These are phyloP conservation scores for Argyra leucocephala DNA, from an alignment of 2,888 invertebrate genomes.

Conservation along the genomic window DNA sequence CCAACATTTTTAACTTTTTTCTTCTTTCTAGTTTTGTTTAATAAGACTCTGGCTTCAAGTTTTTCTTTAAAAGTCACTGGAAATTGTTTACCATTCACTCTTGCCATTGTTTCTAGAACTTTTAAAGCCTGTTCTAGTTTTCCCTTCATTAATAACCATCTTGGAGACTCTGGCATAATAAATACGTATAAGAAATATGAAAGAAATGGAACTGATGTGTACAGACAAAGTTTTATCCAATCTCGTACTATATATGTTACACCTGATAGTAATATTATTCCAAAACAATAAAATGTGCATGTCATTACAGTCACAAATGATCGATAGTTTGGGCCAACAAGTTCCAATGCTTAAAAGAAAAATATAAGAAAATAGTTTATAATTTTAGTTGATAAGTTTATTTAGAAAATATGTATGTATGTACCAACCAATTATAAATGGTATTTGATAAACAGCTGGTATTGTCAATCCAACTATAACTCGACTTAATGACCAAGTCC, in stretches of 20 bases:
- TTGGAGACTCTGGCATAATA: constrained; percentile 80
- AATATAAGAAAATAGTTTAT: constrained; percentile 8
- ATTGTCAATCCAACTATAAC: constrained; percentile 81
- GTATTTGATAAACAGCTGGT: constrained; percentile 88
- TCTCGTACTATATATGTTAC: constrained; percentile 77
- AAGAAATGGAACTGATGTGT: constrained; percentile 76
- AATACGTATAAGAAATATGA: constrained; percentile 77
- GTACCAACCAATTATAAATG: constrained; percentile 82
- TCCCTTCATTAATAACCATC: constrained; percentile 81
- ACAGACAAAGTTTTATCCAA: constrained; percentile 71
- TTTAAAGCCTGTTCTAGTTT: constrained; percentile 70
- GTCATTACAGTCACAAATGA: constrained; percentile 89
- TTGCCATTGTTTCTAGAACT: constrained; percentile 67
- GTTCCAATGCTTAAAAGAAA: constrained; percentile 64
- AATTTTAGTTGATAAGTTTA: neutral
- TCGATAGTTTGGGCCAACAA: constrained; percentile 83
- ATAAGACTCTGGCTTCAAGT: constrained; percentile 61
- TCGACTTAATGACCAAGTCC: constrained; percentile 74
- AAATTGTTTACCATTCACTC: constrained; percentile 64
- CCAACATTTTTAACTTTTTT: constrained; percentile 45
- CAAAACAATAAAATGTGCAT: constrained; percentile 80
- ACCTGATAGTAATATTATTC: constrained; percentile 69
- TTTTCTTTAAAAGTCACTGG: constrained; percentile 64
- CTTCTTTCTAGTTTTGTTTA: constrained; percentile 52
- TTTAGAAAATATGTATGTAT: neutral